Conservation (phyloP, 2,113 vertebrate species). For the Oceanites oceanicus region DNA sequence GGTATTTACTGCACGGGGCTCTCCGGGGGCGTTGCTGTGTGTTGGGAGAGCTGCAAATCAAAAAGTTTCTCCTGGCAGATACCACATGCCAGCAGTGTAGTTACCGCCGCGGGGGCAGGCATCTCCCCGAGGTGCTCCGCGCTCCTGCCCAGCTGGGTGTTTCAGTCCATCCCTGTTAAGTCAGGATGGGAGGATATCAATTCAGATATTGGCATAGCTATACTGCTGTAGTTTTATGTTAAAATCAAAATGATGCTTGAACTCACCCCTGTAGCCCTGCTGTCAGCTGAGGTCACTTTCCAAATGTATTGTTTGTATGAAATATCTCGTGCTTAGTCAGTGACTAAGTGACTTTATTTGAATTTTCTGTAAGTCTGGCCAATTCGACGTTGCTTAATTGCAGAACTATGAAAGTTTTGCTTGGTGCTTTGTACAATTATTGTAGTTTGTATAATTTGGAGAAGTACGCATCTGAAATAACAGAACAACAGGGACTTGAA, state of each 20-base stretch:
- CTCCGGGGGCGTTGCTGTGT: not conserved
- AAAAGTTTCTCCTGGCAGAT: not conserved
- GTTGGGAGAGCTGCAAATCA: not conserved
- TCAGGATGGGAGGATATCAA: not conserved
- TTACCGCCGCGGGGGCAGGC: not conserved
- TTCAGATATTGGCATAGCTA: not conserved
- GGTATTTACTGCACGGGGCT: not conserved
- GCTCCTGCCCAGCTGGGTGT: not conserved
- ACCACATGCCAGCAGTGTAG: not conserved
- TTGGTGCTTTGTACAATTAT: not conserved
- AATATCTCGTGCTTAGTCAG: not conserved
- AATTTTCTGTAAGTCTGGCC: not conserved
- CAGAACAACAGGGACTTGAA: not conserved
- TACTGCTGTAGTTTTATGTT: not conserved
- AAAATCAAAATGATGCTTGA: not conserved
- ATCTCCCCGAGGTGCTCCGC: accelerated
- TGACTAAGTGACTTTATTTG: not conserved
- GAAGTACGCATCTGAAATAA: not conserved
- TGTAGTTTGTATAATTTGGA: not conserved
- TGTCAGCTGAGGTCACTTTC: not conserved
- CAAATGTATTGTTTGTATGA: not conserved
- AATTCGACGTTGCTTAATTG: not conserved
- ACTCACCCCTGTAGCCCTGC: not conserved
- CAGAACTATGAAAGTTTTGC: not conserved
- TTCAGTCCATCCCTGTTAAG: not conserved